These are phyloP conservation scores for Cyaniris semiargus DNA, from an alignment of 2,888 invertebrate species.

Conservation along the genomic window DNA sequence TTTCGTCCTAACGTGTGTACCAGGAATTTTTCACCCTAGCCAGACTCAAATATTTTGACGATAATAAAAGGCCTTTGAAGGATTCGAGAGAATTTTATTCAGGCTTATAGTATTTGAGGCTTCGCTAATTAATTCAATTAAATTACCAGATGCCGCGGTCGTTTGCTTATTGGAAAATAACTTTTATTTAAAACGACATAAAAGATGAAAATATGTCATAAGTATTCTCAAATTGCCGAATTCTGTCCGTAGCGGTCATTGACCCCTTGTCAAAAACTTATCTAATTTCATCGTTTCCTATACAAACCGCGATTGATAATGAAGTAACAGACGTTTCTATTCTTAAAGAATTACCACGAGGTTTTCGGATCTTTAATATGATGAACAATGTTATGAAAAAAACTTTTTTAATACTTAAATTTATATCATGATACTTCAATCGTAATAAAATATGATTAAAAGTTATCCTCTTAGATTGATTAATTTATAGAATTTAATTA, in stretches of 20 bases:
- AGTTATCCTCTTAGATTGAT: background rate
- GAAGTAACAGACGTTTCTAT: too few relatives aligned
- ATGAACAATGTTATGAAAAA: too few relatives aligned
- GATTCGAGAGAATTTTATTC: background rate
- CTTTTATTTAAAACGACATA: background rate
- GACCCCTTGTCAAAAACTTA: too few relatives aligned
- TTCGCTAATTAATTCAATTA: background rate
- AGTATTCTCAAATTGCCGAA: too few relatives aligned
- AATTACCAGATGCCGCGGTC: background rate
- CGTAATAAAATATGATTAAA: too few relatives aligned
- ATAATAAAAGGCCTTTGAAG: conserved; percentile 16
- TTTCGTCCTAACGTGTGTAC: background rate
- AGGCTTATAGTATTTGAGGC: background rate
- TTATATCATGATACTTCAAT: too few relatives aligned
- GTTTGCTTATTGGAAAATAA: background rate
- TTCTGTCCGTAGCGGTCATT: too few relatives aligned
- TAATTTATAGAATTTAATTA: background rate
- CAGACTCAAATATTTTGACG: conserved; percentile 17
- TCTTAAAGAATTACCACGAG: too few relatives aligned
- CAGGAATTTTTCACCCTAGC: background rate
- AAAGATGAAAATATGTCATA: background rate
- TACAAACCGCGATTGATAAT: too few relatives aligned
- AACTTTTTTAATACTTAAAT: too few relatives aligned
- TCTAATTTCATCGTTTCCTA: too few relatives aligned
- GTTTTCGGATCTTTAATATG: too few relatives aligned